A percentile compares a stretch with the other conserved stretches of the same genome.
Evolutionary conservation across 2,888 invertebrate species (phyloP).

Genomic region (Desoria tigrina): DNA sequence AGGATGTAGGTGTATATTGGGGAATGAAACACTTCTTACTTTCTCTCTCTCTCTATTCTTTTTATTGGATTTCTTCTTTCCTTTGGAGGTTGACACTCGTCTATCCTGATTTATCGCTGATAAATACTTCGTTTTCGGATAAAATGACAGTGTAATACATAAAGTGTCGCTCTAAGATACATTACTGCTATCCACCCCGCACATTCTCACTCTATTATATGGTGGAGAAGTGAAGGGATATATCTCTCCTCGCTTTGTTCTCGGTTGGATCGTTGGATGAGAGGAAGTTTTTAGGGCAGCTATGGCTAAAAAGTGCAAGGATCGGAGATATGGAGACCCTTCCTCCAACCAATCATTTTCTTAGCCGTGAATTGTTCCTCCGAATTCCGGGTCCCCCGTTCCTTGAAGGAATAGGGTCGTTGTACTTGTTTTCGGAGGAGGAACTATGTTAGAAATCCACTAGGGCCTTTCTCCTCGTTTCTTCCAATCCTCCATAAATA

Average conservation of each 20-base stretch:
- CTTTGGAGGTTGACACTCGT: constrained; percentile 21
- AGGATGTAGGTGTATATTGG: too few relatives aligned
- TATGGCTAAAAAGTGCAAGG: not conserved
- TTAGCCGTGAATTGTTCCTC: not conserved
- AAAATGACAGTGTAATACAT: constrained; percentile 21
- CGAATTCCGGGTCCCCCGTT: too few relatives aligned
- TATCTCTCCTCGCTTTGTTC: not conserved
- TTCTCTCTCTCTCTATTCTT: too few relatives aligned
- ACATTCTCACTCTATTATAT: not conserved
- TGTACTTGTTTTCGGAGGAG: not conserved
- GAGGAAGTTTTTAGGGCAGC: not conserved
- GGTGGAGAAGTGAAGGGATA: not conserved
- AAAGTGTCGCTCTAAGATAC: constrained; percentile 8
- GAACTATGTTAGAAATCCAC: not conserved
- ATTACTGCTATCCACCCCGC: not conserved
- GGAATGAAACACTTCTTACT: too few relatives aligned
- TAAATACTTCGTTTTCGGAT: constrained; percentile 30
- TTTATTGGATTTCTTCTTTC: constrained; percentile 10
- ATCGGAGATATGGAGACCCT: not conserved
- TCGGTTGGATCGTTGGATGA: not conserved
- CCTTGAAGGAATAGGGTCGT: too few relatives aligned
- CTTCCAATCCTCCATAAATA: not conserved
- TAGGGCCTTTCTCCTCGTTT: not conserved
- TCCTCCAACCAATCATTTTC: constrained; percentile 1
- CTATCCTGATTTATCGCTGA: constrained; percentile 30